phyloP scores from a whole-genome alignment of 2,888 invertebrate species.

The Criorhina ranunculi region DNA sequence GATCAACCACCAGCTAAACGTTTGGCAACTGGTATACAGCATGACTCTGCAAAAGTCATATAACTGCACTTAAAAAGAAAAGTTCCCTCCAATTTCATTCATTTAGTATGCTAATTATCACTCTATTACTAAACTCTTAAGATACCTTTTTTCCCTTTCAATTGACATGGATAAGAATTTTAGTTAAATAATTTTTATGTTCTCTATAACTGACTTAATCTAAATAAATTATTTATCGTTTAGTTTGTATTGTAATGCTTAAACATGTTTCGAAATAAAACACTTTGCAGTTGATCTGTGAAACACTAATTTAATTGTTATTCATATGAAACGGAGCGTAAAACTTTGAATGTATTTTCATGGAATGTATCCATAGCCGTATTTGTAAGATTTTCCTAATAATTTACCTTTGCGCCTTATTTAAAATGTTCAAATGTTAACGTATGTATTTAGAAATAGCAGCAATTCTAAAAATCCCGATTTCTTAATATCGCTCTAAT shows the following conservation, averaged over 20 bases:
- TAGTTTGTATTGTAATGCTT: conserved; percentile 58
- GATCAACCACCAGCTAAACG: conserved; percentile 78
- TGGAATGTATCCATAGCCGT: neutral
- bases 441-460: too few species aligned
- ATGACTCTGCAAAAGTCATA: conserved; percentile 54
- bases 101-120: conserved; percentile 39
- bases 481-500: too few species aligned
- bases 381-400: neutral
- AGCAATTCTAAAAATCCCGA: too few species aligned
- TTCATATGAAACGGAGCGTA: neutral
- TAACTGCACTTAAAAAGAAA: conserved; percentile 35
- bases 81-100: conserved; percentile 66
- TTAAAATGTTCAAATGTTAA: neutral
- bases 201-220: conserved; percentile 31
- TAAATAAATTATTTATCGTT: conserved; percentile 62
- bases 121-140: conserved; percentile 40
- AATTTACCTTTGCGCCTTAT: too few species aligned
- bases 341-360: neutral
- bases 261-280: conserved; percentile 45
- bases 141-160: conserved; percentile 1
- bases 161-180: conserved; percentile 22
- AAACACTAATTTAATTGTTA: neutral
- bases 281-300: conserved; percentile 69
- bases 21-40: conserved; percentile 53
- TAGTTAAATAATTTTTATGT: conserved; percentile 43